Evolutionary conservation across 2,797 vertebrate species (phyloP).

Genomic region (Pseudochirops corinnae): DNA sequence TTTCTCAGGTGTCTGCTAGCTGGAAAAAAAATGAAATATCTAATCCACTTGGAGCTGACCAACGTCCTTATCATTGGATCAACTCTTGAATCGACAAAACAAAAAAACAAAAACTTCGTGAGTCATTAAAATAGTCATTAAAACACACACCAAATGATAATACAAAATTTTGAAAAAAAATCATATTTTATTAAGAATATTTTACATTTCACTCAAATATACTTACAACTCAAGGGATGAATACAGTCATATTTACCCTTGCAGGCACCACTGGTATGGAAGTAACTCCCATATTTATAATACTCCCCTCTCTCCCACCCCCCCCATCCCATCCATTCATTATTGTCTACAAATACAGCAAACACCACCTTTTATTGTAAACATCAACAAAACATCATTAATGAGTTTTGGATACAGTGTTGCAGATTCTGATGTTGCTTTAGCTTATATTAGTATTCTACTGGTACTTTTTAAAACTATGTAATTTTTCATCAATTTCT

Average conservation of each 20-base stretch:
- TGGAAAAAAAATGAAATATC: not conserved
- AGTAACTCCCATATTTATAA: not conserved
- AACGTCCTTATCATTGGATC: not conserved
- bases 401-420: not conserved
- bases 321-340: not conserved
- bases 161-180: not conserved
- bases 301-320: not conserved
- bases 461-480: slow-evolving; percentile 34
- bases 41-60: not conserved
- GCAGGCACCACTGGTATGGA: not conserved
- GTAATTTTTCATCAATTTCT: not conserved
- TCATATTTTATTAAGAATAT: not conserved
- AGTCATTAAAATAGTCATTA: not conserved
- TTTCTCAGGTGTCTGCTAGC: not conserved
- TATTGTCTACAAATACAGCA: not conserved
- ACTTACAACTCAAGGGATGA: slow-evolving; percentile 2
- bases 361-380: not conserved
- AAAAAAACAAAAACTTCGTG: not conserved
- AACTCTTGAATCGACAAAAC: not conserved
- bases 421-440: not conserved
- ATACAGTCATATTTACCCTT: not conserved
- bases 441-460: not conserved
- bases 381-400: not conserved
- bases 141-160: not conserved
- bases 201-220: not conserved